Evolutionary conservation across 2,113 vertebrate genomes (phyloP).

Genomic region (Amblyopsis rosae): DNA sequence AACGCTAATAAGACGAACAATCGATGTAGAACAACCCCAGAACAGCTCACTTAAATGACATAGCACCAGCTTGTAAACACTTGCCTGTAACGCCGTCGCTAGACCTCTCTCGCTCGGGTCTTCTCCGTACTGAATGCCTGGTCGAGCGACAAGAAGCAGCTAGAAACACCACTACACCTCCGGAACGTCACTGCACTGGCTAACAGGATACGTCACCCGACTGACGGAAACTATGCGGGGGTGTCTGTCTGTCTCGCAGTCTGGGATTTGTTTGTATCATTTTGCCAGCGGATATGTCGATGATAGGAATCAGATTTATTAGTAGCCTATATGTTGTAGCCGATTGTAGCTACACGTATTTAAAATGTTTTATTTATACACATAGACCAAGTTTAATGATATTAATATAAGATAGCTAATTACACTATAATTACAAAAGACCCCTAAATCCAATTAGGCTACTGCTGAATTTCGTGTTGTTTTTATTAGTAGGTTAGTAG

Average conservation of each 20-base stretch:
- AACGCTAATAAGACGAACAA: neutral
- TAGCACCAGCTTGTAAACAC: constrained; percentile 20
- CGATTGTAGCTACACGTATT: too few species aligned
- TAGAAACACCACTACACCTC: constrained; percentile 70
- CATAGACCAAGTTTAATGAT: too few species aligned
- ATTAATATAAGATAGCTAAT: too few species aligned
- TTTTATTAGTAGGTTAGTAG: neutral
- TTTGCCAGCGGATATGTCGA: neutral
- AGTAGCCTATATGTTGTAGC: too few species aligned
- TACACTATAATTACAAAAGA: too few species aligned
- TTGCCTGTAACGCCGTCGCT: constrained; percentile 51
- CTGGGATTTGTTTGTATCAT: constrained; percentile 27
- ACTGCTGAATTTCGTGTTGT: neutral
- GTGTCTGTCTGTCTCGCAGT: constrained; percentile 63
- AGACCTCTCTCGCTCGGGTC: constrained; percentile 54
- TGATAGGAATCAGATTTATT: neutral
- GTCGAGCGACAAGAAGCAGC: constrained; percentile 72
- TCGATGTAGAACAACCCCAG: neutral
- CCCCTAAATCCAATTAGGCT: neutral
- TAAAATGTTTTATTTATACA: too few species aligned
- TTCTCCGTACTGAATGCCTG: constrained; percentile 67
- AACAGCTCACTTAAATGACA: neutral
- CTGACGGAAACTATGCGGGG: constrained; percentile 78
- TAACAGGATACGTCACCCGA: constrained; percentile 72
- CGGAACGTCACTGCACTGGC: constrained; percentile 73